Percentiles rank a stretch among this genome's conserved stretches.
Evolutionary conservation across 2,113 vertebrate species (phyloP).

Genomic region (Platysteira castanea): DNA sequence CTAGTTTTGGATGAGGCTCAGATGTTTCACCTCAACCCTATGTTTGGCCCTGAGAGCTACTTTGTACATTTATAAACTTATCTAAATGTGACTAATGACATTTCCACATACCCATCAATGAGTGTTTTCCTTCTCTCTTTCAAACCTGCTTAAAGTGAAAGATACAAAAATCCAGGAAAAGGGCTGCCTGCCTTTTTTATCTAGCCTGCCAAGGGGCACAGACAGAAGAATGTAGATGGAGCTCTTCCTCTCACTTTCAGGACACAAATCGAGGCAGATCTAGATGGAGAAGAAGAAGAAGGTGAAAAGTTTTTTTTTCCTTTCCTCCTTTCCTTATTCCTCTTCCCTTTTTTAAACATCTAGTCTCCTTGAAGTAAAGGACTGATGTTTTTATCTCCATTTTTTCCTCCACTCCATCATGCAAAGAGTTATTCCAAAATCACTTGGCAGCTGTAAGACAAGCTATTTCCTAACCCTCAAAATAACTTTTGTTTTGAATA

Average conservation of each 20-base stretch:
- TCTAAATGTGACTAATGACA: not conserved
- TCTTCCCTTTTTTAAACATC: not conserved
- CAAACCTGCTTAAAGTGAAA: not conserved
- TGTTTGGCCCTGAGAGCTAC: not conserved
- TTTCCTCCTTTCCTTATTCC: not conserved
- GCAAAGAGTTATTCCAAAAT: constrained; percentile 72
- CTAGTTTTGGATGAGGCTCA: not conserved
- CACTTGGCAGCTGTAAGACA: constrained; percentile 72
- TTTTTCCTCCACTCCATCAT: constrained; percentile 56
- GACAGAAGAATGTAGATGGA: not conserved
- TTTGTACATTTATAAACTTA: constrained; percentile 21
- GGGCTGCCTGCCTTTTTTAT: not conserved
- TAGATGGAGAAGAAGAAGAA: constrained; percentile 16
- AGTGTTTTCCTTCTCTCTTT: not conserved
- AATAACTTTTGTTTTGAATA: constrained; percentile 78
- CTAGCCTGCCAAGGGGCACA: not conserved
- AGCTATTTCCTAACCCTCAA: constrained; percentile 78
- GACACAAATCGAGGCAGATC: constrained; percentile 4
- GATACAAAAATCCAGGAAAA: not conserved
- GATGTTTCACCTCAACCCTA: constrained; percentile 8
- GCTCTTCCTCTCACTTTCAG: not conserved
- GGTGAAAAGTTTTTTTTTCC: not conserved
- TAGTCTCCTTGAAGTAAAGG: constrained; percentile 50
- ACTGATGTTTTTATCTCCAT: constrained; percentile 52
- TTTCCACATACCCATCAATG: not conserved